These are phyloP conservation scores for Rattus rattus DNA, from an alignment of 2,113 vertebrate species.

Conservation along the genomic window DNA sequence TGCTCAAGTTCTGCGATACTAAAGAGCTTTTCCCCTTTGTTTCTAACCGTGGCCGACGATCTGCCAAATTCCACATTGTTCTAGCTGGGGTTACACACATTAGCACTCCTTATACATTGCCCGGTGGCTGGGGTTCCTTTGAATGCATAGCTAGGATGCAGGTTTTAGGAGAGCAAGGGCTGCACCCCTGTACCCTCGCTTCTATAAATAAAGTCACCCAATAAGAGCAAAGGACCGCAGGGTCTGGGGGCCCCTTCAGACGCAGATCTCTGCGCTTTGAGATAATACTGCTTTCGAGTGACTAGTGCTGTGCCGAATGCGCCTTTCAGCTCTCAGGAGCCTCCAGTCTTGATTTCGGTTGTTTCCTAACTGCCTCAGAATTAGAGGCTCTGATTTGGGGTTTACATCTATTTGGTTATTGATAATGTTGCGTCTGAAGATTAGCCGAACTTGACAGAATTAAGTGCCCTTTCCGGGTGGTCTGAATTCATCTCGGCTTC, in stretches of 20 bases:
- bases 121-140: not conserved
- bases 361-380: slow-evolving; percentile 42
- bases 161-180: not conserved
- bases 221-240: not conserved
- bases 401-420: slow-evolving; percentile 56
- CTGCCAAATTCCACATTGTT: not conserved
- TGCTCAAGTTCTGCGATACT: not conserved
- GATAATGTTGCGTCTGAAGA: slow-evolving; percentile 49
- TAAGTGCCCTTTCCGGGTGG: slow-evolving; percentile 74
- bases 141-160: not conserved
- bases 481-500: slow-evolving; percentile 66
- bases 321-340: not conserved
- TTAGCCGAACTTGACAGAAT: slow-evolving; percentile 52
- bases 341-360: not conserved
- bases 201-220: not conserved
- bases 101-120: not conserved
- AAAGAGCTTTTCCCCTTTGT: not conserved
- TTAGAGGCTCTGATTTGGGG: slow-evolving; percentile 29
- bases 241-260: not conserved
- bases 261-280: not conserved
- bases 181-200: not conserved
- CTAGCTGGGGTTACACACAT: not conserved
- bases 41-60: not conserved
- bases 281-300: not conserved
- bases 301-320: not conserved